Conservation (phyloP, 1,140 invertebrate species). For the Drusus annulatus region DNA sequence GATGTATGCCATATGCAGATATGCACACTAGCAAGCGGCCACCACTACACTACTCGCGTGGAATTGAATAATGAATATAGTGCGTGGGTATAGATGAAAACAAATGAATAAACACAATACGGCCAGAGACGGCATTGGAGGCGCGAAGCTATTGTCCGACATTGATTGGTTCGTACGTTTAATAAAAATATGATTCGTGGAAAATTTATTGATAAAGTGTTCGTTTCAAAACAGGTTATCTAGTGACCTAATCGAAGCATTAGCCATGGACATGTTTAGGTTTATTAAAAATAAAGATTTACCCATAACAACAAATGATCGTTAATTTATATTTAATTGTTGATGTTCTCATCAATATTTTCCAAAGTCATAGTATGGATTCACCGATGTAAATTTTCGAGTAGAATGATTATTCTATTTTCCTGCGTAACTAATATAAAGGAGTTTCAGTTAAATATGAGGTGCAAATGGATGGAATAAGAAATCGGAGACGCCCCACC, state of each 20-base stretch:
- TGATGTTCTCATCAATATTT: too few relatives aligned
- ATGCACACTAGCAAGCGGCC: background rate
- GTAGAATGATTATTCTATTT: too few relatives aligned
- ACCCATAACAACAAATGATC: too few relatives aligned
- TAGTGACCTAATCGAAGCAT: background rate
- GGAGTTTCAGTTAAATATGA: too few relatives aligned
- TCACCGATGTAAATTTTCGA: too few relatives aligned
- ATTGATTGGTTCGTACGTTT: slow-evolving; percentile 9
- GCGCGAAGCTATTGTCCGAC: slow-evolving; percentile 19
- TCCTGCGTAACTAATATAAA: too few relatives aligned
- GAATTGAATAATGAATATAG: slow-evolving; percentile 20
- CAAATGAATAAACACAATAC: slow-evolving; percentile 35
- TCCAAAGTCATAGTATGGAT: too few relatives aligned
- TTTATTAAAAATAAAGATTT: background rate
- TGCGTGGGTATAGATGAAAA: slow-evolving; percentile 31
- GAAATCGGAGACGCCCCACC: too few relatives aligned
- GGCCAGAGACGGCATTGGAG: slow-evolving; percentile 10
- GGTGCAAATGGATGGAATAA: too few relatives aligned
- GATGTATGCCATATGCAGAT: background rate
- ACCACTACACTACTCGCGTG: background rate
- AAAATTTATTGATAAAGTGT: background rate
- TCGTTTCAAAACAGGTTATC: background rate
- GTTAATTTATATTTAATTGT: too few relatives aligned
- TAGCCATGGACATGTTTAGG: background rate
- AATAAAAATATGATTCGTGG: slow-evolving; percentile 1